Base-by-base conservation (phyloP, 2,113 vertebrate genomes). In the Poeciliopsis prolifica region DNA sequence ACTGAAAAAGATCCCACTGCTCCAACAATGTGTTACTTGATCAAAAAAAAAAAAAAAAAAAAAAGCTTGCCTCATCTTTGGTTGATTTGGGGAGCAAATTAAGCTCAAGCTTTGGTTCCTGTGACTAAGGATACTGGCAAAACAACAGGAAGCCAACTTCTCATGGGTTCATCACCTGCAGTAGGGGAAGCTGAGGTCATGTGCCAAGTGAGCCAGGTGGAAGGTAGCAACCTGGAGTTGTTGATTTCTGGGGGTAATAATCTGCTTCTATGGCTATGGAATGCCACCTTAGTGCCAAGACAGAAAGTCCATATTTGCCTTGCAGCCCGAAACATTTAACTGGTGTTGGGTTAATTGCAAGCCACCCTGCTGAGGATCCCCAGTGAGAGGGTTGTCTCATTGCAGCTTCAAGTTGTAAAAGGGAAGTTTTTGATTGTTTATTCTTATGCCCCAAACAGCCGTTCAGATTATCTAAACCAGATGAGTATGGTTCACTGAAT, bases 21-120 rank as follows among this genome's bases (percentile, higher is more conserved):
- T 84, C 68, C 70, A 89, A 91, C 69, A 80, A 79, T 82, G 65
- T 87, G 78, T 62, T 87, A 81, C 65, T 65, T 61, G 69, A 79
- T 70, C 78, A 86, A 64, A 13, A 44, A 11, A 28, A 28, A 28
- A 13, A 44, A 11, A 28, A 28, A 28, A 42, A 15, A 78, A 76
- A 86, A 76, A 24, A 73, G 71, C 48, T 72, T 81, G 19, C 35
- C n/a, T 58, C 9, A n/a, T 58, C 51, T 58, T 58, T 58, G 22
- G 51, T 14, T 44, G 42, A 17, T 48, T 48, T 19, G 17, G 44
- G 44, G 1, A 48, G 44, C 44, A 19, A 48, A 17, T 17, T 19
- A 19, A 19, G 44, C 44, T 48, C 44, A 48, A 48, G 44, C 17
- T 48, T 48, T 48, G 44, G 44, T 17, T 48, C 14, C 44, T 48